A percentile compares a stretch with the other conserved stretches of the same genome.
Conservation (phyloP, 2,113 vertebrate species). For the Percopsis transmontana region DNA sequence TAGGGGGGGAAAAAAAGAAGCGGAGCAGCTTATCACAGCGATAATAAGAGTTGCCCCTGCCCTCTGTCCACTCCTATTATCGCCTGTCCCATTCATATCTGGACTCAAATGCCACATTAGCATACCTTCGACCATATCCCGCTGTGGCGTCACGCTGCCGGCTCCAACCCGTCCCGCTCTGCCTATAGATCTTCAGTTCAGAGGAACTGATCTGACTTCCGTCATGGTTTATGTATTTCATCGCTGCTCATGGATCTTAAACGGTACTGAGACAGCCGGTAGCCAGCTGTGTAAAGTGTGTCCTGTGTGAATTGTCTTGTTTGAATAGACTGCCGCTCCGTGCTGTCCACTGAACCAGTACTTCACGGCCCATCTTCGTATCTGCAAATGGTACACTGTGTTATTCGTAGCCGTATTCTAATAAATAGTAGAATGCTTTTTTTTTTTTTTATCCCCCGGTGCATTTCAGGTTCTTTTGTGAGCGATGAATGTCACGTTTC, state of each 20-base stretch:
- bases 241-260: constrained; percentile 26
- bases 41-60: constrained; percentile 51
- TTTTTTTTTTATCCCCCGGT: constrained; percentile 4
- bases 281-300: constrained; percentile 5
- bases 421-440: not conserved
- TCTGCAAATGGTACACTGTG: not conserved
- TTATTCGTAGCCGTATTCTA: not conserved
- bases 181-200: constrained; percentile 41
- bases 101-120: constrained; percentile 76
- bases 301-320: not conserved
- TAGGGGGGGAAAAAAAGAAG: constrained; percentile 11
- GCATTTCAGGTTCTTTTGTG: constrained; percentile 8
- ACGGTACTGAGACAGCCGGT: constrained; percentile 19
- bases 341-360: no score
- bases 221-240: constrained; percentile 59
- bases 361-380: no score
- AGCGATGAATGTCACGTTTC: constrained; percentile 30
- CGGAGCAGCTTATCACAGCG: constrained; percentile 43
- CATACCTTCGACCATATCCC: constrained; percentile 55
- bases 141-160: constrained; percentile 42
- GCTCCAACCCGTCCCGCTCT: constrained; percentile 33
- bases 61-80: constrained; percentile 62
- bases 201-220: constrained; percentile 33
- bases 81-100: constrained; percentile 61
- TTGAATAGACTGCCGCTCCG: not conserved